Conservation (phyloP, 2,113 vertebrate species). For the Jaculus jaculus region DNA sequence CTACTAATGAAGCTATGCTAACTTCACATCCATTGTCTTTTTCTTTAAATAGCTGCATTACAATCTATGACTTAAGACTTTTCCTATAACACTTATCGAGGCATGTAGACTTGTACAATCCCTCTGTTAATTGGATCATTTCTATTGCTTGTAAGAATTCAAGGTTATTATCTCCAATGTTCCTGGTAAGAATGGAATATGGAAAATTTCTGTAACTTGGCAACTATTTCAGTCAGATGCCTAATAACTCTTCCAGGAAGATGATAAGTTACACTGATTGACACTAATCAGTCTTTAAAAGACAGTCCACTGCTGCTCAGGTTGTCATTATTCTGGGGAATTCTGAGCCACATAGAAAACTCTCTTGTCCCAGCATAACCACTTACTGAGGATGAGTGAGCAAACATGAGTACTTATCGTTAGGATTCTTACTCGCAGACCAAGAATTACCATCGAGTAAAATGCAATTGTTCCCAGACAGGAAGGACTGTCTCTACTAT, state of each 20-base stretch:
- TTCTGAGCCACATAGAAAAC: constrained; percentile 32
- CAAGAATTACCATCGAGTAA: background rate
- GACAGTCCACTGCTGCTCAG: background rate
- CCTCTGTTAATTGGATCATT: background rate
- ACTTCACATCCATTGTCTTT: background rate
- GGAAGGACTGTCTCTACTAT: background rate
- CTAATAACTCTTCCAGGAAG: constrained; percentile 46
- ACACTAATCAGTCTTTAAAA: background rate
- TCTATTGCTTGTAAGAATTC: background rate
- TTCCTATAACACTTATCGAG: background rate
- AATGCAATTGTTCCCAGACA: background rate
- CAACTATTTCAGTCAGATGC: background rate
- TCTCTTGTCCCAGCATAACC: background rate
- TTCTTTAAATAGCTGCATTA: background rate
- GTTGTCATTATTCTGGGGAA: background rate
- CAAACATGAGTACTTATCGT: rapidly evolving
- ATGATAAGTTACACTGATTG: background rate
- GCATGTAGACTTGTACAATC: background rate
- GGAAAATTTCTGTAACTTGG: background rate
- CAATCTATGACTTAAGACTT: background rate
- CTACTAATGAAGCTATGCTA: background rate
- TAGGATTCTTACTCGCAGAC: background rate
- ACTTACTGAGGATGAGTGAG: background rate
- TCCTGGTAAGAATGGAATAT: background rate
- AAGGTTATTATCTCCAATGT: background rate